Percentiles rank a stretch among this genome's conserved stretches.
phyloP scores from a whole-genome alignment of 2,888 invertebrate genomes.

The Psococerastis gibbosa region DNA sequence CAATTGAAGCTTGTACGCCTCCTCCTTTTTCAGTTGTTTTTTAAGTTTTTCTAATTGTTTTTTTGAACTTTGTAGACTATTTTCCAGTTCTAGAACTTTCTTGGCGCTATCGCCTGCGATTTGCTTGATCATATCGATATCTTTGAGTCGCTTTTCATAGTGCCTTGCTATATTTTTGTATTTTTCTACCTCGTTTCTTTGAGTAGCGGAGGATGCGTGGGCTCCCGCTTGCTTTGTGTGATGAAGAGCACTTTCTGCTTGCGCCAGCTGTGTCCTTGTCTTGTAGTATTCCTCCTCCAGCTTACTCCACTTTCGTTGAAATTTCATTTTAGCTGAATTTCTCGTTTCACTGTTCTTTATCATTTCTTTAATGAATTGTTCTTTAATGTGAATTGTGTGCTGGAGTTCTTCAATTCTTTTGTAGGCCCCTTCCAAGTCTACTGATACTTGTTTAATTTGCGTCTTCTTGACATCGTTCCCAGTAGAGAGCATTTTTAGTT shows the following conservation, averaged over 20 bases:
- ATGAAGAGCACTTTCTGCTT: constrained; percentile 30
- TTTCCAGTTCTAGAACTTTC: constrained; percentile 51
- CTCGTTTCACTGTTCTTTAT: constrained; percentile 36
- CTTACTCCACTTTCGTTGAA: constrained; percentile 41
- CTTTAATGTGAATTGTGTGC: constrained; percentile 47
- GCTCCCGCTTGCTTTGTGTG: constrained; percentile 25
- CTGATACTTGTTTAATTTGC: constrained; percentile 25
- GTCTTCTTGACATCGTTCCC: constrained; percentile 25
- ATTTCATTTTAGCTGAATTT: constrained; percentile 34
- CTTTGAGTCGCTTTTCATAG: constrained; percentile 32
- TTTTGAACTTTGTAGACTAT: constrained; percentile 50
- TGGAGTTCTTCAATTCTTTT: constrained; percentile 50
- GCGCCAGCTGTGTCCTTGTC: constrained; percentile 33
- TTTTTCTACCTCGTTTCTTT: constrained; percentile 24
- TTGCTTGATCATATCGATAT: constrained; percentile 32
- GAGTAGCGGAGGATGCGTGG: constrained; percentile 21
- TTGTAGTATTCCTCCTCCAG: constrained; percentile 39
- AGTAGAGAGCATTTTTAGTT: constrained; percentile 28
- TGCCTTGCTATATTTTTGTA: constrained; percentile 28
- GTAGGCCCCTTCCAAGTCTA: constrained; percentile 43
- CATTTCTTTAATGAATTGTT: constrained; percentile 52
- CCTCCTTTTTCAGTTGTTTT: constrained; percentile 52
- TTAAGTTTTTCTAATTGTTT: constrained; percentile 57
- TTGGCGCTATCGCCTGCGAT: constrained; percentile 41
- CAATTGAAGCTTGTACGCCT: constrained; percentile 46